Conservation (phyloP, 1,140 invertebrate genomes). For the Pantala flavescens region DNA sequence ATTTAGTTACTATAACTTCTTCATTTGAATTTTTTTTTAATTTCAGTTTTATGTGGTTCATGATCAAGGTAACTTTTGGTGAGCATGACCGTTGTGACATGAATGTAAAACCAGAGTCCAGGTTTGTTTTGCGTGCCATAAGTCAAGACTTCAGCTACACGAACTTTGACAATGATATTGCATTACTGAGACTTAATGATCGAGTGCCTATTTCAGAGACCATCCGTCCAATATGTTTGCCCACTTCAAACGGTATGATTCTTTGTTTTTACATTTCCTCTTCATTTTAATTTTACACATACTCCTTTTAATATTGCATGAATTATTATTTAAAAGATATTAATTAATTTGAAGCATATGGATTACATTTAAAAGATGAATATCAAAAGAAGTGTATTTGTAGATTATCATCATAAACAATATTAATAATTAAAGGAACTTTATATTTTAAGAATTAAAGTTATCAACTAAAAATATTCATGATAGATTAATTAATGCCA, state of each 20-base stretch:
- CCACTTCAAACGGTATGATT: slow-evolving; percentile 45
- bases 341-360: no score
- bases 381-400: no score
- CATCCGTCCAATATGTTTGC: slow-evolving; percentile 69
- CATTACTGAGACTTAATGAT: slow-evolving; percentile 64
- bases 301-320: no score
- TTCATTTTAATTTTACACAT: not conserved
- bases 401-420: no score
- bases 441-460: no score
- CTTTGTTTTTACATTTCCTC: slow-evolving; percentile 12
- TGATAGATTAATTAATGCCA: not conserved
- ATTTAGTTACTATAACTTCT: not conserved
- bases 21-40: not conserved
- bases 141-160: slow-evolving; percentile 66
- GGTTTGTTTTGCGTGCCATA: slow-evolving; percentile 61
- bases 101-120: slow-evolving; percentile 54
- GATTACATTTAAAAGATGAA: no score
- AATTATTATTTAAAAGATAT: no score
- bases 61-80: slow-evolving; percentile 76
- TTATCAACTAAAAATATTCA: no score
- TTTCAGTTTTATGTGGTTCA: slow-evolving; percentile 77
- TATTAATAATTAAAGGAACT: no score
- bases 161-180: slow-evolving; percentile 79
- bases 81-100: slow-evolving; percentile 71
- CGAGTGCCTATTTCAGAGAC: slow-evolving; percentile 58